Evolutionary conservation across 1,140 invertebrate species (phyloP).

Genomic region (Geopemphigus sp.): DNA sequence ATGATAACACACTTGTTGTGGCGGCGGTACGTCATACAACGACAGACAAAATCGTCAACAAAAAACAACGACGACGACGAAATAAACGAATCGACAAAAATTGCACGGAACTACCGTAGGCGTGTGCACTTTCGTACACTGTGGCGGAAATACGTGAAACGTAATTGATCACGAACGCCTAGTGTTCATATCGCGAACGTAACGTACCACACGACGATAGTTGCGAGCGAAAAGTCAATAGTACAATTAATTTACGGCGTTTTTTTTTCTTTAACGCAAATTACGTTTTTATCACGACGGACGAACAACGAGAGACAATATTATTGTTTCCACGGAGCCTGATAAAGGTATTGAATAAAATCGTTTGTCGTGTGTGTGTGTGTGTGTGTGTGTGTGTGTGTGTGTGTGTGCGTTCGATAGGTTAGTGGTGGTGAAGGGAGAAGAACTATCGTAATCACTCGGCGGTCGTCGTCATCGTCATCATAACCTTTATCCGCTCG

Average conservation of each 20-base stretch:
- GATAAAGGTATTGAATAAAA: slow-evolving; percentile 44
- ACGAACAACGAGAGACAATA: not conserved
- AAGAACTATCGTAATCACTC: not conserved
- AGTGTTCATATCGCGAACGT: not conserved
- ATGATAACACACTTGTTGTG: too few relatives aligned
- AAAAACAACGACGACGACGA: too few relatives aligned
- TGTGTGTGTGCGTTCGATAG: not conserved
- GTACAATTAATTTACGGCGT: not conserved
- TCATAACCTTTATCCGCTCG: too few relatives aligned
- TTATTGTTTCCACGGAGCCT: not conserved
- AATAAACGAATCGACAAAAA: too few relatives aligned
- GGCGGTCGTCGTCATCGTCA: not conserved
- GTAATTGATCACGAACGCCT: slow-evolving; percentile 9
- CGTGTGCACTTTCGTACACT: not conserved
- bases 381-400: not conserved
- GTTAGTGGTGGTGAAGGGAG: too few relatives aligned
- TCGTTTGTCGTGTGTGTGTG: not conserved
- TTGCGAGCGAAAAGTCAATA: too few relatives aligned
- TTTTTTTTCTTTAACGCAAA: slow-evolving; percentile 30
- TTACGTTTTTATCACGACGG: slow-evolving; percentile 21
- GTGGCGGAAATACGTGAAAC: not conserved
- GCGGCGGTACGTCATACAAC: too few relatives aligned
- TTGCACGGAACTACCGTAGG: too few relatives aligned
- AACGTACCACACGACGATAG: slow-evolving; percentile 5
- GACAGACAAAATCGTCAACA: too few relatives aligned